Base-by-base conservation (phyloP, 1,140 invertebrate genomes). In the Platyura marginata region DNA sequence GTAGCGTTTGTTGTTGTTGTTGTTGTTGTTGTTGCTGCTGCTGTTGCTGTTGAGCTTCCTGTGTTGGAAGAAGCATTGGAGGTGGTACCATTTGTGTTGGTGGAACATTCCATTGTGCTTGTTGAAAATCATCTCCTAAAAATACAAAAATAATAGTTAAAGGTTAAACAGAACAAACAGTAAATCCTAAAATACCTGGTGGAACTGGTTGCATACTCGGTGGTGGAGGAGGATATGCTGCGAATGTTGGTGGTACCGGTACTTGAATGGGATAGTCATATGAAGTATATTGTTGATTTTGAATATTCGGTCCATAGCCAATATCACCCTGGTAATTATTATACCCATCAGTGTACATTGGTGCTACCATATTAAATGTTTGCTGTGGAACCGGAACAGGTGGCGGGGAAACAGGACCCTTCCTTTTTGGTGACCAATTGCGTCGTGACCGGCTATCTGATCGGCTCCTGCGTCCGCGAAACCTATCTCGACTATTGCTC, bases 401-500 rank as follows among this genome's bases (percentile, higher is more conserved):
- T 1, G 55, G 50, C 1, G 57, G 57, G 16, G 57, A 54, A 18
- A 47, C 44, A 8, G 57, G 57, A 29, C 56, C 15, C 29, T 29
- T 57, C 33, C 55, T 59, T 18, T 55, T 57, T 10, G 57, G 55
- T 0, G 54, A 57, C 57, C 57, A 60, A 8, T 55, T 53, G 6
- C 47, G 46, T 1, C 16, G 25, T 8, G 23, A 47, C 1, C 50
- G 52, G 1, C 52, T 49, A 21, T 45, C 41, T 29, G 49, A 56
- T 23, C 55, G 55, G 1, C 57, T 53, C 2, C 51, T 46, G 9
- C 49, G 50, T 37, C 52, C 44, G 5, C 51, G 50, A 20, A 49
- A 38, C 35, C 54, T 48, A 18, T 48, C 51, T 13, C 55, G 53
- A 15, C 48, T 50, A 3, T 49, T 50, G 10, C 44, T 15, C 49